Conservation (phyloP, 2,888 invertebrate species). For the Fragum fragum region DNA sequence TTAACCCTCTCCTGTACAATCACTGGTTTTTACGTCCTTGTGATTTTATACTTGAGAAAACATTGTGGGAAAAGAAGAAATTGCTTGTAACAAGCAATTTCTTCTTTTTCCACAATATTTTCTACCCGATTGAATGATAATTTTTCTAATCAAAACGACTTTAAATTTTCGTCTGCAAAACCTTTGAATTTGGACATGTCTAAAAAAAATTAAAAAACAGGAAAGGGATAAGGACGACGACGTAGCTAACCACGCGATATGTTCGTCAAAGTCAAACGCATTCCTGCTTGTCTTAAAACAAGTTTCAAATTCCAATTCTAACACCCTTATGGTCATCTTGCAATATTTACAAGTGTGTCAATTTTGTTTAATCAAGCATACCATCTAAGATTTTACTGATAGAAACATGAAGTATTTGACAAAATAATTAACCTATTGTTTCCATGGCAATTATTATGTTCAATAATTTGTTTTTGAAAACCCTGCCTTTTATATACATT, state of each 20-base stretch:
- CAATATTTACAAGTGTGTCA: conserved; percentile 33
- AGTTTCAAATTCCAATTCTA: conserved; percentile 3
- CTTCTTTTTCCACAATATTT: too few species aligned
- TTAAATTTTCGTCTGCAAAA: too few species aligned
- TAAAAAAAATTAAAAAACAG: too few species aligned
- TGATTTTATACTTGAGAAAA: too few species aligned
- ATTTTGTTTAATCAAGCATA: conserved; percentile 12
- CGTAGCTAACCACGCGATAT: not conserved
- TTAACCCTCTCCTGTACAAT: too few species aligned
- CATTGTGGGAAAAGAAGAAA: too few species aligned
- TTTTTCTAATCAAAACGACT: too few species aligned
- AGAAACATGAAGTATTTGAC: conserved; percentile 29
- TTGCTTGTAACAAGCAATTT: too few species aligned
- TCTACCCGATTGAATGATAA: too few species aligned
- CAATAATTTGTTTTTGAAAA: conserved; percentile 26
- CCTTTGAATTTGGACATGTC: too few species aligned
- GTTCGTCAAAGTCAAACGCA: not conserved
- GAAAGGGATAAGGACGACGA: too few species aligned
- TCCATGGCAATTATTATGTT: conserved; percentile 23
- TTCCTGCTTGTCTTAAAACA: not conserved
- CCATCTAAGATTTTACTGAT: conserved; percentile 22
- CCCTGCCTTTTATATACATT: conserved; percentile 11
- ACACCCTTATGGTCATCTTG: conserved; percentile 16
- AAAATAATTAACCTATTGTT: conserved; percentile 27
- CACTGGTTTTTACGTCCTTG: too few species aligned